Base-by-base conservation (phyloP, 92 coral and sea anemone species). In the Isaurus tuberculatus region DNA sequence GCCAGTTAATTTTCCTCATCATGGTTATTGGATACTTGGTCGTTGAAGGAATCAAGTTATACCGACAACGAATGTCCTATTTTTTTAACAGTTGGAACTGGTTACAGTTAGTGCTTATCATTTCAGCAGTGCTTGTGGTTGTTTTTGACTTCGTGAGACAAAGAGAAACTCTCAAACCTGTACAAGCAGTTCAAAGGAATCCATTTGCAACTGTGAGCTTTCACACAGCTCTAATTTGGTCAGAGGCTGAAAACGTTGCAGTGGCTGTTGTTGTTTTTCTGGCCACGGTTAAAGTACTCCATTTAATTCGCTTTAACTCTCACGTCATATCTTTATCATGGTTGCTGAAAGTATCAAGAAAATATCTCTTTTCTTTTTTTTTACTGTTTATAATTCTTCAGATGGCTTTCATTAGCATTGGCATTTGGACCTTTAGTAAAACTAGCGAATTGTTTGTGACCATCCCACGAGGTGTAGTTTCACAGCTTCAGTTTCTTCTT, bases 1-100 rank as follows among this genome's bases (percentile, higher is more conserved):
- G 65, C 25, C 55, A 51, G 26, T 51, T 87, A 51, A 7, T 73
- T 2, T 87, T 87, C 46, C 63, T 44, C 31, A 20, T 87, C 8
- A 49, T 83, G 85, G 84, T 87, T 23, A 73, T 85, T 8, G 85
- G 72, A 30, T 87, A 83, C 42, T 20, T 83, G 22, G 72, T 87
- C 25, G 53, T 29, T 10, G 88, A 87, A 61, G 63, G 88, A 51
- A 20, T 83, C 22, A 87, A 73, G 61, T 27, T 40, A 33, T 65
- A 17, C 57, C 87, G 70, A 7, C 72, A 82, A 40, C 42, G 80
- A 57, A 32, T 72, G 29, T 33, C 34, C 31, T 82, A 83, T 33
- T 55, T 72, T 20, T 23, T 19, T 34, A 34, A 85, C 3, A 2
- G 43, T 1, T 87, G 86, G 90, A 81, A 82, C 61, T 87, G 86